These are phyloP conservation scores for Neoaliturus tenellus DNA, from an alignment of 2,888 invertebrate species.

Conservation along the genomic window DNA sequence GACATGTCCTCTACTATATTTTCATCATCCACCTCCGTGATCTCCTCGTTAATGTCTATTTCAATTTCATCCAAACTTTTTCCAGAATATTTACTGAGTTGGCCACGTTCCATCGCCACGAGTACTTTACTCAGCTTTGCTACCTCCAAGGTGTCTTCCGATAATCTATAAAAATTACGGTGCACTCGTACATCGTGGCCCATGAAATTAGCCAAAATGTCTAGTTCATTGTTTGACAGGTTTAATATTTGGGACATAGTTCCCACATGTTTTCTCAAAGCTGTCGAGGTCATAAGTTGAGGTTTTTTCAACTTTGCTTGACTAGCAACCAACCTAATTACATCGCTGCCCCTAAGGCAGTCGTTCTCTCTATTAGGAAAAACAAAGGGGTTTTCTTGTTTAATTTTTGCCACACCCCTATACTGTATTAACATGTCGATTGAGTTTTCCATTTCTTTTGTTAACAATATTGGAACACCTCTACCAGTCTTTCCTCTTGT, in stretches of 20 bases:
- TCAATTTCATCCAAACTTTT: slow-evolving; percentile 12
- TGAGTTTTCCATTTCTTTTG: no score
- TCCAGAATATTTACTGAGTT: not conserved
- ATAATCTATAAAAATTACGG: slow-evolving; percentile 1
- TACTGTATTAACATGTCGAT: no score
- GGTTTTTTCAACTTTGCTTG: slow-evolving; percentile 5
- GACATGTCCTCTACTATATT: not conserved
- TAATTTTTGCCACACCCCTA: no score
- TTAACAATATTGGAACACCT: no score
- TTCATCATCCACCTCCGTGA: no score
- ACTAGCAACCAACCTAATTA: slow-evolving; percentile 10
- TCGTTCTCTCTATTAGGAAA: no score
- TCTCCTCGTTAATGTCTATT: slow-evolving; percentile 9
- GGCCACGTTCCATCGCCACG: slow-evolving; percentile 28
- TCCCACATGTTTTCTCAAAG: slow-evolving; percentile 9
- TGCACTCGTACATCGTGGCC: slow-evolving; percentile 3
- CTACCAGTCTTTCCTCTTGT: no score
- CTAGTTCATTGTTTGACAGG: not conserved
- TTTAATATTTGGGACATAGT: slow-evolving; percentile 26
- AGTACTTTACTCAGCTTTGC: slow-evolving; percentile 46
- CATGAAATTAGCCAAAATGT: slow-evolving; percentile 28
- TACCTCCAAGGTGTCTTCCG: slow-evolving; percentile 22
- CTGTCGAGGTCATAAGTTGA: slow-evolving; percentile 18
- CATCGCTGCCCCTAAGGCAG: not conserved
- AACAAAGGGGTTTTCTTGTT: no score